Base-by-base conservation (phyloP, 30 jellyfish, hydroid and myxozoan genomes). In the Hydra vulgaris region DNA sequence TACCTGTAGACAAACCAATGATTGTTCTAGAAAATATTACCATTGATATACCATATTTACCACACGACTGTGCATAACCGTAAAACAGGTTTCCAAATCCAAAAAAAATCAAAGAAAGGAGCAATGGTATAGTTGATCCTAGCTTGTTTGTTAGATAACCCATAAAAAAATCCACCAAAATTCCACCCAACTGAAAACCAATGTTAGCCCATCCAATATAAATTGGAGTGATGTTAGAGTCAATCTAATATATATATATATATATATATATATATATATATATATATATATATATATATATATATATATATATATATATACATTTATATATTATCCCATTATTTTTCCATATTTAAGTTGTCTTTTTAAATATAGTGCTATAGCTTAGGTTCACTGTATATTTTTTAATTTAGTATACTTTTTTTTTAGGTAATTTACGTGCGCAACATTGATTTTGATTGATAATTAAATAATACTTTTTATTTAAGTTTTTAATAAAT, bases 1-100 rank as follows among this genome's bases (percentile, higher is more conserved):
- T 55, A 88, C 96, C 96, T 83, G 96, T 73, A 17, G 88, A 79
- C 52, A 80, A 88, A 61, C 96, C 96, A 78, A 83, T 67, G 12
- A 88, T 17, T 25, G 81, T 27, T 54, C 96, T 66, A 23, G 96
- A 74, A 27, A 81, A 85, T n/a, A 83, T 69, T 19, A 88, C 88
- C 78, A 85, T 71, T 27, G 55, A 79, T 27, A 83, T 79, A 20
- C 96, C 96, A 67, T 52, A 70, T 8, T 74, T 54, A 53, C 94
- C 94, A 67, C 82, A 88, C 7, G 90, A 26, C 17, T 26, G 54
- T 24, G 96, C 89, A 85, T 89, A 88, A 8, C 94, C 89, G 77
- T 88, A 88, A 17, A 88, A 26, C 4, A 79, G 73, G 73, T 72
- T 88, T 22, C 96, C 96, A 52, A 79, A 5, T 0, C 83, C 88